Conservation (phyloP, 2,113 vertebrate species). For the Hemiprocne comata region DNA sequence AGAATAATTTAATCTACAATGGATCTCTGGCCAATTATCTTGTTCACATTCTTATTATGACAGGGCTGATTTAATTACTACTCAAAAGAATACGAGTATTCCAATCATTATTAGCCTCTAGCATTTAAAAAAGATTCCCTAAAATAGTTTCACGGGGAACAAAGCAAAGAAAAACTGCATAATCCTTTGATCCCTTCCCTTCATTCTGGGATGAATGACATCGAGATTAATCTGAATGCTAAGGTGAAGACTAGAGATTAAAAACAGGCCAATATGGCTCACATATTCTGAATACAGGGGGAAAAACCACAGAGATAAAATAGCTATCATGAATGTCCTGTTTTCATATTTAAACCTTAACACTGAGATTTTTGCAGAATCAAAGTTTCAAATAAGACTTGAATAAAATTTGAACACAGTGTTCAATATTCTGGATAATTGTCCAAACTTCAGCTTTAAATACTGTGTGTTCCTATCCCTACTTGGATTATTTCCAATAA, state of each 20-base stretch:
- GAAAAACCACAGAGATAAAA: not conserved
- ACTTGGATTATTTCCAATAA: constrained; percentile 2
- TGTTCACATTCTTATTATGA: not conserved
- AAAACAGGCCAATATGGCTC: not conserved
- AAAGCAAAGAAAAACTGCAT: not conserved
- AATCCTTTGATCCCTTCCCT: constrained; percentile 2
- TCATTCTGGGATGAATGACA: not conserved
- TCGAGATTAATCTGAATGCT: not conserved
- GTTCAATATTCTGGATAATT: not conserved
- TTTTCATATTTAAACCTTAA: not conserved
- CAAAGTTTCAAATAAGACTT: not conserved
- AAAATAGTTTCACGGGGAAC: not conserved
- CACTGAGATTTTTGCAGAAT: not conserved
- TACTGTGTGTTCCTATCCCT: not conserved
- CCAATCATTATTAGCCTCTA: not conserved
- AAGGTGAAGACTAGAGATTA: not conserved
- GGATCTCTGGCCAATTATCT: not conserved
- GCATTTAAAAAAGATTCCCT: not conserved
- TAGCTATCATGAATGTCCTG: not conserved
- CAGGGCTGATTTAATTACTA: not conserved
- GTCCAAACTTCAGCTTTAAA: not conserved
- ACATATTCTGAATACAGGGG: not conserved
- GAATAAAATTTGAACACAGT: not conserved
- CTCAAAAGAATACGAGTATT: constrained; percentile 10
- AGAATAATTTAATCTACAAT: not conserved